phyloP scores from a whole-genome alignment of 1,140 invertebrate species.

The Cheumatopsyche charites region DNA sequence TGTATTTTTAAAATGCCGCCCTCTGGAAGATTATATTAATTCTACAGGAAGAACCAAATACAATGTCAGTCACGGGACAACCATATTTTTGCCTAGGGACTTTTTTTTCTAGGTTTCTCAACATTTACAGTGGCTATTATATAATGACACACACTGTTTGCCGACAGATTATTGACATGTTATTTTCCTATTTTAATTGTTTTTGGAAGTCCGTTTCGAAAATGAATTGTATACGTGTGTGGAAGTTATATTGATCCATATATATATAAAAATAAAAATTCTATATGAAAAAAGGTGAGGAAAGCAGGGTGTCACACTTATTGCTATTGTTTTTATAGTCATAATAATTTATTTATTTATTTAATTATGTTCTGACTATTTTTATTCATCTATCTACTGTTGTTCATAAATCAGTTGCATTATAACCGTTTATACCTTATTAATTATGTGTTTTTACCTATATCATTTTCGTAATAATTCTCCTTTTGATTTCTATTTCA shows the following conservation, averaged over 20 bases:
- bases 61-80: slow-evolving; percentile 14
- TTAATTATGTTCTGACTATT: neutral
- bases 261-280: slow-evolving; percentile 43
- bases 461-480: slow-evolving; percentile 8
- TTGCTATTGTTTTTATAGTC: slow-evolving; percentile 44
- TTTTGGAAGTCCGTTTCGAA: slow-evolving; percentile 42
- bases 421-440: too few species aligned
- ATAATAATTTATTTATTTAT: slow-evolving; percentile 17
- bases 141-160: slow-evolving; percentile 36
- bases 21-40: slow-evolving; percentile 29
- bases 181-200: slow-evolving; percentile 46
- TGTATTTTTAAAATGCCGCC: slow-evolving; percentile 35
- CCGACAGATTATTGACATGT: slow-evolving; percentile 28
- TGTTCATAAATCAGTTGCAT: neutral
- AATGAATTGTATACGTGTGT: slow-evolving; percentile 42
- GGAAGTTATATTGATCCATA: slow-evolving; percentile 45
- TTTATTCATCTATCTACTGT: neutral
- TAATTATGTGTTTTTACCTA: neutral
- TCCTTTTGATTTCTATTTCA: neutral
- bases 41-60: slow-evolving; percentile 27
- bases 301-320: slow-evolving; percentile 48
- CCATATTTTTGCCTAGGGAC: slow-evolving; percentile 33
- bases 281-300: slow-evolving; percentile 46
- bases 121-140: slow-evolving; percentile 23
- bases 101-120: slow-evolving; percentile 45